These are phyloP conservation scores for Myotis daubentonii DNA, from an alignment of 2,797 vertebrate genomes.

Conservation along the genomic window DNA sequence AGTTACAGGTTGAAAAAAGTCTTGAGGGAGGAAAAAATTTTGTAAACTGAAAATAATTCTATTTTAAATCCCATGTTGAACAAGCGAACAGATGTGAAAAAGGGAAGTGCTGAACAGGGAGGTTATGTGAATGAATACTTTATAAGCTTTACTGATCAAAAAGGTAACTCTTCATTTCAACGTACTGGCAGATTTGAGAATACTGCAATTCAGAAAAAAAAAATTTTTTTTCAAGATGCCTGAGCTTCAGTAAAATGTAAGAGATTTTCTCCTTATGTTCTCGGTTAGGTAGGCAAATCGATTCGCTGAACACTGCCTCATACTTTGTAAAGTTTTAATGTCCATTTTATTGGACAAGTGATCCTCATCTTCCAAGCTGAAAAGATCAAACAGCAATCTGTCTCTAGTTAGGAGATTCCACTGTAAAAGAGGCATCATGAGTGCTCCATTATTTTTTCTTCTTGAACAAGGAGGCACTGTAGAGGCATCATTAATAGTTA, in stretches of 20 bases:
- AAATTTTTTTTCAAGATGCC: slow-evolving; percentile 10
- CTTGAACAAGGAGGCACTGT: neutral
- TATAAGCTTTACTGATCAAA: slow-evolving; percentile 59
- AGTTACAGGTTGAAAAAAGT: slow-evolving; percentile 39
- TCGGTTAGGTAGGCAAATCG: neutral
- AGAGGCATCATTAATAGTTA: neutral
- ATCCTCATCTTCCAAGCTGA: neutral
- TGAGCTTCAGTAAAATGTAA: slow-evolving; percentile 33
- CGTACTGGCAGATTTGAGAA: slow-evolving; percentile 35
- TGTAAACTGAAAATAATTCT: slow-evolving; percentile 68
- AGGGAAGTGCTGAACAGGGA: neutral
- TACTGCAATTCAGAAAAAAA: neutral
- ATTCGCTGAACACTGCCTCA: neutral
- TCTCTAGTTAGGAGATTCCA: neutral
- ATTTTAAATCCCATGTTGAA: slow-evolving; percentile 50
- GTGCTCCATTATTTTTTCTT: neutral
- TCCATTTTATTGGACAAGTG: slow-evolving; percentile 25
- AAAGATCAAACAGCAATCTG: neutral
- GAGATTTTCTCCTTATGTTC: neutral
- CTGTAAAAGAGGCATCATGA: neutral
- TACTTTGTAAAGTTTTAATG: slow-evolving; percentile 11
- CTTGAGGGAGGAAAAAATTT: slow-evolving; percentile 56
- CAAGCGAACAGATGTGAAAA: slow-evolving; percentile 16
- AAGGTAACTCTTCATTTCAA: slow-evolving; percentile 48
- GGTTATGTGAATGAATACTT: slow-evolving; percentile 62